These are phyloP conservation scores for Ceraclea dissimilis DNA, from an alignment of 2,888 invertebrate genomes.

Conservation along the genomic window DNA sequence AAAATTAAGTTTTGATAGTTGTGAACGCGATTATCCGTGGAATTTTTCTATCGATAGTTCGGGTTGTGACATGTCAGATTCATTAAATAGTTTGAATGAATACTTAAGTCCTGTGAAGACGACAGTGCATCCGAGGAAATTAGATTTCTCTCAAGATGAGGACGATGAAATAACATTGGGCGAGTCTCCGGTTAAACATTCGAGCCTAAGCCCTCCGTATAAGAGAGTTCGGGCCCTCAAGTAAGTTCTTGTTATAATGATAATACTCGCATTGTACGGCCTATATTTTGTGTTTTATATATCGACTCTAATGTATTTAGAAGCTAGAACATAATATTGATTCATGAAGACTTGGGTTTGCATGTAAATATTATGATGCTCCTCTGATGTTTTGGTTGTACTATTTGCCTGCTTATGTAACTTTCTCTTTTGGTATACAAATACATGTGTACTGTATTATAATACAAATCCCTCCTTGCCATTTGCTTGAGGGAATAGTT, in stretches of 20 bases:
- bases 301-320: too few species aligned
- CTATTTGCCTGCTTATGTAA: background rate
- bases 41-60: constrained; percentile 53
- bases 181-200: constrained; percentile 33
- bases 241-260: constrained; percentile 33
- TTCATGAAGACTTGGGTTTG: too few species aligned
- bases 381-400: too few species aligned
- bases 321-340: too few species aligned
- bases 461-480: too few species aligned
- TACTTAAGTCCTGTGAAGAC: constrained; percentile 50
- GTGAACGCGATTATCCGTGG: constrained; percentile 30
- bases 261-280: background rate
- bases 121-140: constrained; percentile 51
- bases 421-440: background rate
- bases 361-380: too few species aligned
- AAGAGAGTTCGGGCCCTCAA: constrained; percentile 52
- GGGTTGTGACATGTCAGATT: constrained; percentile 56
- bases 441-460: background rate
- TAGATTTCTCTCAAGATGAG: constrained; percentile 47
- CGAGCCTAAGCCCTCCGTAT: constrained; percentile 41
- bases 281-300: too few species aligned
- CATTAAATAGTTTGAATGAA: constrained; percentile 53
- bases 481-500: too few species aligned
- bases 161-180: constrained; percentile 42
- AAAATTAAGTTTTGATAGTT: constrained; percentile 34